Base-by-base conservation (phyloP, 2,888 invertebrate genomes). In the Ceraclea dissimilis region DNA sequence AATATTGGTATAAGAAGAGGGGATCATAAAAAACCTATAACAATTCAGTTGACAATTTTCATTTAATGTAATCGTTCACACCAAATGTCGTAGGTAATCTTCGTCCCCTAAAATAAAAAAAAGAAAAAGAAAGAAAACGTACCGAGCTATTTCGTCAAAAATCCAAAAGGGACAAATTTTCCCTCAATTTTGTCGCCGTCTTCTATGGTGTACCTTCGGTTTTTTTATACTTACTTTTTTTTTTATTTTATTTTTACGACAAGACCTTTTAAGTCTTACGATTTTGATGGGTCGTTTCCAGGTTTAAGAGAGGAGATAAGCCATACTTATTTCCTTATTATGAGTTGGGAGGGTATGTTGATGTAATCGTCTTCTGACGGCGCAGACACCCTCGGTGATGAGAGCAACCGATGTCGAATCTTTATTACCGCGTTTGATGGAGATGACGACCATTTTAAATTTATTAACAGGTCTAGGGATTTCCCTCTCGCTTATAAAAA, bases 181-280 rank as follows among this genome's bases (percentile, higher is more conserved):
- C 56, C 52, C 52, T 43, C n/a, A 49, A 18, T 33, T 26, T 26
- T 6, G 4, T 26, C 26, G 26, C 4, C 26, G 10, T 26, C 26
- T 4, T 26, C 26, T 4, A 4, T 26, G 26, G 26, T 26, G 39
- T 13, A n/a, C n/a, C n/a, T n/a, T n/a, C 19, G 19, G 20, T 11
- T 8, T 6, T 39, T 54, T 31, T 54, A 17, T 54, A 34, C 51
- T n/a, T n/a, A n/a, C 50, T 51, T 47, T 51, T 51, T 58, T 55
- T 58, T 52, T 51, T 20, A 13, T 18, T 51, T 47, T 58, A 49
- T 54, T 61, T 61, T 61, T 61, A 61, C 52, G 55, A 51, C 60
- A 47, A 47, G 61, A 61, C 61, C 61, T 61, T 61, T 61, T 61
- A 61, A 61, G 61, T 61, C 61, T 59, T 58, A 61, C 61, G 61